These are phyloP conservation scores for Apamea epomidion DNA, from an alignment of 2,888 invertebrate species.

Conservation along the genomic window DNA sequence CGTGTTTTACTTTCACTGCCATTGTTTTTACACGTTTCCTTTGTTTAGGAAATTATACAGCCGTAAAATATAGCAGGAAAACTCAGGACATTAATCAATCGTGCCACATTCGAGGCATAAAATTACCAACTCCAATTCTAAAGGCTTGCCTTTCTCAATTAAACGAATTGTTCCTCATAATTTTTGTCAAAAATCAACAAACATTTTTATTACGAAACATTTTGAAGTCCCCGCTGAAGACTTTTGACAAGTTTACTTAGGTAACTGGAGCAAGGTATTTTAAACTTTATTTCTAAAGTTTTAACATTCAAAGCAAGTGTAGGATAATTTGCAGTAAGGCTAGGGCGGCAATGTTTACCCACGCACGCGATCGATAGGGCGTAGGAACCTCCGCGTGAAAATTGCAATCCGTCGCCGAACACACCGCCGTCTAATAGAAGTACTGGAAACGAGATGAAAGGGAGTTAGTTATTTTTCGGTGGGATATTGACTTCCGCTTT, in stretches of 20 bases:
- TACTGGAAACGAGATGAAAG: conserved; percentile 73
- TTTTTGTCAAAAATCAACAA: conserved; percentile 18
- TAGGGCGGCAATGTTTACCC: conserved; percentile 87
- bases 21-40: conserved; percentile 71
- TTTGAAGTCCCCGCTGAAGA: conserved; percentile 38
- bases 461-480: conserved; percentile 61
- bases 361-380: conserved; percentile 88
- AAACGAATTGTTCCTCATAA: conserved; percentile 7
- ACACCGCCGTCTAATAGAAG: conserved; percentile 75
- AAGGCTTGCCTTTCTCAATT: conserved; percentile 24
- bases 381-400: conserved; percentile 86
- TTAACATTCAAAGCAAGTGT: conserved; percentile 49
- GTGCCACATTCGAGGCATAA: conserved; percentile 8
- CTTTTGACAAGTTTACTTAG: conserved; percentile 20
- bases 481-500: conserved; percentile 42
- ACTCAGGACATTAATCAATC: conserved; percentile 73
- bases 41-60: conserved; percentile 74
- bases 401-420: conserved; percentile 84
- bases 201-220: conserved; percentile 36
- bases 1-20: conserved; percentile 69
- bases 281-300: conserved; percentile 50
- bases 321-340: conserved; percentile 75
- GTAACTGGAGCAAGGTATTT: conserved; percentile 18
- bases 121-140: conserved; percentile 19
- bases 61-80: conserved; percentile 68